phyloP scores from a whole-genome alignment of 2,888 invertebrate species.

The Pheosia tremula region DNA sequence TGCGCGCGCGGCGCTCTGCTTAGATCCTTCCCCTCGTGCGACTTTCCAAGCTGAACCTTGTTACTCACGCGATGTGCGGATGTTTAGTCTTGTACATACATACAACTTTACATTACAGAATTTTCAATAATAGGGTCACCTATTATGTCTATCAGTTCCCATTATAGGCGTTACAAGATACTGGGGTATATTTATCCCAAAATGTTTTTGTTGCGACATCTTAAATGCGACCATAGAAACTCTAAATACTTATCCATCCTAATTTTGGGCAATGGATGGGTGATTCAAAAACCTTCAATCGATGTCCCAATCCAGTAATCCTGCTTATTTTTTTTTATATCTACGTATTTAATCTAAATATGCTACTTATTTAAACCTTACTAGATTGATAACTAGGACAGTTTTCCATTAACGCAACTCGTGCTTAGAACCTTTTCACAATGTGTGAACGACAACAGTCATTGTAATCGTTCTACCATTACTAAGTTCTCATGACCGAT shows the following conservation, averaged over 20 bases:
- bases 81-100: too few species aligned
- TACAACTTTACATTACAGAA: too few species aligned
- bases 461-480: constrained; percentile 50
- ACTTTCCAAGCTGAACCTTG: too few species aligned
- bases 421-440: constrained; percentile 28
- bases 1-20: too few species aligned
- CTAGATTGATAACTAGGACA: constrained; percentile 9
- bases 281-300: constrained; percentile 22
- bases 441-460: constrained; percentile 18
- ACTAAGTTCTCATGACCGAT: constrained; percentile 50
- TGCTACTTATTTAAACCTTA: constrained; percentile 17
- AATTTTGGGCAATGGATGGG: constrained; percentile 22
- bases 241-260: constrained; percentile 22
- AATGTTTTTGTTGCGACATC: not conserved
- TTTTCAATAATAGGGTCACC: too few species aligned
- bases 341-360: not conserved
- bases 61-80: too few species aligned
- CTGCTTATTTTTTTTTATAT: not conserved
- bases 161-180: too few species aligned
- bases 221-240: constrained; percentile 1
- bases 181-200: too few species aligned
- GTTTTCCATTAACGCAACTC: constrained; percentile 19
- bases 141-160: too few species aligned
- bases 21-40: too few species aligned
- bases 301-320: constrained; percentile 21